Percentiles rank a stretch among this genome's conserved stretches.
Conservation (phyloP, 1,140 invertebrate genomes). For the Caenorhabditis tropicalis region DNA sequence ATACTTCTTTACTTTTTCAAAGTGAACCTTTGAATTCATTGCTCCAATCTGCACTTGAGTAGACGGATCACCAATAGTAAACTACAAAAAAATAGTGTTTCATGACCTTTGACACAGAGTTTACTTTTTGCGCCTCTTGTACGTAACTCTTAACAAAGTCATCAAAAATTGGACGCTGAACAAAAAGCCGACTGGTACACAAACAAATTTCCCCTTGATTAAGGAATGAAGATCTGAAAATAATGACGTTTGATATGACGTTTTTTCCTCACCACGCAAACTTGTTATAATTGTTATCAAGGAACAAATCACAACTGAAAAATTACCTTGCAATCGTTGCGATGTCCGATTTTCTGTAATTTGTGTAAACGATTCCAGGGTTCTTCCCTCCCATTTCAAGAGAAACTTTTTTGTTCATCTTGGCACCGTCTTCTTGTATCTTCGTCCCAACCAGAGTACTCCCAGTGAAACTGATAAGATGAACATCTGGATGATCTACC, state of each 20-base stretch:
- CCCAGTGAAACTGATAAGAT: slow-evolving; percentile 76
- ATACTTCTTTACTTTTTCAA: slow-evolving; percentile 75
- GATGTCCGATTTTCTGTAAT: slow-evolving; percentile 75
- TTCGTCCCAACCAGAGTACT: slow-evolving; percentile 74
- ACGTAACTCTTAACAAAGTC: slow-evolving; percentile 75
- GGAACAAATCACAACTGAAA: no score
- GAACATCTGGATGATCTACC: slow-evolving; percentile 75
- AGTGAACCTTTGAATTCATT: slow-evolving; percentile 75
- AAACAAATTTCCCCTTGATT: slow-evolving; percentile 78
- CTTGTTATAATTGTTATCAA: no score
- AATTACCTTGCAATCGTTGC: slow-evolving; percentile 73
- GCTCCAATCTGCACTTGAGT: slow-evolving; percentile 73
- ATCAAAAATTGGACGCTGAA: slow-evolving; percentile 74
- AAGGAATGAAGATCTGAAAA: slow-evolving; percentile 75
- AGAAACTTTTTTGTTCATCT: slow-evolving; percentile 76
- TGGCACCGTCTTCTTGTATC: slow-evolving; percentile 74
- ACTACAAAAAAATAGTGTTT: slow-evolving; percentile 51
- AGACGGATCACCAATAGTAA: slow-evolving; percentile 75
- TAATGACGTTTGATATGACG: background rate
- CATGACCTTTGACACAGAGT: background rate
- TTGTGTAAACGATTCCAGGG: slow-evolving; percentile 76
- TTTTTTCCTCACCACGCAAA: background rate
- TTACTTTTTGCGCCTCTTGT: slow-evolving; percentile 73
- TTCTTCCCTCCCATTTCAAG: slow-evolving; percentile 78
- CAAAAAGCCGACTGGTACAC: slow-evolving; percentile 76